Evolutionary conservation across 2,888 invertebrate genomes (phyloP).

Genomic region (Cerastis leucographa): DNA sequence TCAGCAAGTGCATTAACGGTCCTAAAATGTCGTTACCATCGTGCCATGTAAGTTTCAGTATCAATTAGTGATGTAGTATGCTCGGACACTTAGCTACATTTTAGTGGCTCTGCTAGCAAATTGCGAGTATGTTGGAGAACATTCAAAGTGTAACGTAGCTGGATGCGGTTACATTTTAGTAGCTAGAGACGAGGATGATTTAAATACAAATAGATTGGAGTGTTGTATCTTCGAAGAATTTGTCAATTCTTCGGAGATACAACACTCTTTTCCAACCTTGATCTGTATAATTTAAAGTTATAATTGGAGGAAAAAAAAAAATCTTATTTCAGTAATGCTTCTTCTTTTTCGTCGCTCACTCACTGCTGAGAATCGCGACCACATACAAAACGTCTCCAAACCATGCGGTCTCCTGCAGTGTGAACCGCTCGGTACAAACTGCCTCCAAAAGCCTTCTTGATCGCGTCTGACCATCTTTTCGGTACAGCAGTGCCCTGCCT

Average conservation of each 20-base stretch:
- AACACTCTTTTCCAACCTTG: no score
- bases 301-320: background rate
- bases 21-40: slow-evolving; percentile 53
- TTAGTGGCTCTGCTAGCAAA: slow-evolving; percentile 47
- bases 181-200: slow-evolving; percentile 1
- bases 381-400: no score
- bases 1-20: slow-evolving; percentile 59
- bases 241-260: no score
- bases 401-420: no score
- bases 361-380: no score
- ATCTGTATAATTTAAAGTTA: background rate
- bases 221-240: background rate
- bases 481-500: no score
- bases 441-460: no score
- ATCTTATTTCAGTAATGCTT: no score
- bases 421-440: no score
- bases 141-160: slow-evolving; percentile 11
- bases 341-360: no score
- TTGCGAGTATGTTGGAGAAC: slow-evolving; percentile 21
- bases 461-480: no score
- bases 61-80: slow-evolving; percentile 58
- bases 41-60: slow-evolving; percentile 57
- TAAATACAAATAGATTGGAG: background rate
- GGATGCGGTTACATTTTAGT: background rate
- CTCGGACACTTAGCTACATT: slow-evolving; percentile 53